A percentile compares a stretch with the other conserved stretches of the same genome.
phyloP scores from a whole-genome alignment of 2,113 vertebrate genomes.

The Proteles cristata region DNA sequence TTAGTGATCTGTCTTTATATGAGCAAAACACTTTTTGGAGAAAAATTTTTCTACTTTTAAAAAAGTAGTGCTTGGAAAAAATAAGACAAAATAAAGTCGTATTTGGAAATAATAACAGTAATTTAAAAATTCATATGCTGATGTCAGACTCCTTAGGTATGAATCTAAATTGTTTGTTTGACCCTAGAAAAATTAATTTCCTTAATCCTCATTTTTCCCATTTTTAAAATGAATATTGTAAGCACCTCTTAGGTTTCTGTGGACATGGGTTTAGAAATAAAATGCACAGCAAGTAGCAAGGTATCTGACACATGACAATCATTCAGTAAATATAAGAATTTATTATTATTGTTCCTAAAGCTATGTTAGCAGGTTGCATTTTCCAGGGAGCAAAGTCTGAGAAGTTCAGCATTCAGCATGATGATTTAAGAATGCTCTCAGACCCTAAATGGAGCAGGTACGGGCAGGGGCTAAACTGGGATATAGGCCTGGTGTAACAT shows the following conservation, averaged over 20 bases:
- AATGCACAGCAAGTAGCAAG: background rate
- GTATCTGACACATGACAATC: background rate
- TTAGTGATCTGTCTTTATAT: background rate
- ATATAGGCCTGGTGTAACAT: accelerated
- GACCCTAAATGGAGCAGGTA: too few relatives aligned
- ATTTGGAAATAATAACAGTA: background rate
- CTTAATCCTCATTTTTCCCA: background rate
- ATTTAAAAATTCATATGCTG: background rate
- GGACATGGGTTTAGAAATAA: background rate
- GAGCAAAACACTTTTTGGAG: background rate
- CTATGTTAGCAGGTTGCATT: background rate
- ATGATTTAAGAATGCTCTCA: background rate
- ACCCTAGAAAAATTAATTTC: background rate
- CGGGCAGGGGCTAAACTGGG: background rate
- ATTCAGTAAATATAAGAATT: background rate
- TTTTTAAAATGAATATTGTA: background rate
- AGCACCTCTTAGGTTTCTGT: background rate
- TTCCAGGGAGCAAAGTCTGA: background rate
- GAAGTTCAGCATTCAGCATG: background rate
- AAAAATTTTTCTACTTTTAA: background rate
- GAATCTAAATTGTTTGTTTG: background rate
- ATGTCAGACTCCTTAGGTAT: background rate
- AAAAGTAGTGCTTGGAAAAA: background rate
- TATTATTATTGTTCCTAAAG: background rate
- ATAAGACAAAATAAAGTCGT: too few relatives aligned